These are phyloP conservation scores for Macrotus californicus DNA, from an alignment of 2,113 vertebrate genomes.

Conservation along the genomic window DNA sequence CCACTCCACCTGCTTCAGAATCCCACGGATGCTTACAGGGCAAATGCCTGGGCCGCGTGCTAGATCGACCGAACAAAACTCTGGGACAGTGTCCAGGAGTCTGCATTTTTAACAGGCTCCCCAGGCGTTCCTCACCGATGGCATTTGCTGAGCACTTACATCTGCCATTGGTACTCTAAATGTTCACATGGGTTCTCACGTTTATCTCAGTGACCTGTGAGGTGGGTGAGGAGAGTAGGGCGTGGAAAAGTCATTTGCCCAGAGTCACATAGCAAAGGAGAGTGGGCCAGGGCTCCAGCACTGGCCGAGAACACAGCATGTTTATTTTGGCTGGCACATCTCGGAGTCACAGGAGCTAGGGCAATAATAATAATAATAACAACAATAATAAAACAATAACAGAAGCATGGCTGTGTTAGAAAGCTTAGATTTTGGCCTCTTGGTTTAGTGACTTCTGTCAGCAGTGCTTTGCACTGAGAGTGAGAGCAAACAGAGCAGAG, in stretches of 20 bases:
- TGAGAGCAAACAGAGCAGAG: not conserved
- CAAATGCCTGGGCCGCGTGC: no score
- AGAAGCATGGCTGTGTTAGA: no score
- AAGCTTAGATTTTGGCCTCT: not conserved
- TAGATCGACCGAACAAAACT: not conserved
- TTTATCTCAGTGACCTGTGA: not conserved
- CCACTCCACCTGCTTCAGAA: not conserved
- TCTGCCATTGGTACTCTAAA: not conserved
- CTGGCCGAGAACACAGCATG: no score
- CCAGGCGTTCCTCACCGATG: not conserved
- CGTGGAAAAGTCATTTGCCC: not conserved
- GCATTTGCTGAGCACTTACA: not conserved
- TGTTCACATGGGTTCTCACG: rapidly evolving
- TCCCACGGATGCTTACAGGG: no score
- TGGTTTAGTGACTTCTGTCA: not conserved
- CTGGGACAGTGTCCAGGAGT: rapidly evolving
- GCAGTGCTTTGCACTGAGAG: not conserved
- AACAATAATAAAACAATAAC: no score
- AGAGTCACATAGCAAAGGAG: not conserved
- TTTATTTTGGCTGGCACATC: not conserved
- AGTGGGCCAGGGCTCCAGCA: not conserved
- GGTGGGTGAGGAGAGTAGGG: not conserved
- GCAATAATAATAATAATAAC: not conserved
- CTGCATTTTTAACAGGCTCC: not conserved
- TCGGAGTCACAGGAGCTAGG: not conserved